Conservation (phyloP, 2,797 vertebrate species). For the Alauda arvensis region DNA sequence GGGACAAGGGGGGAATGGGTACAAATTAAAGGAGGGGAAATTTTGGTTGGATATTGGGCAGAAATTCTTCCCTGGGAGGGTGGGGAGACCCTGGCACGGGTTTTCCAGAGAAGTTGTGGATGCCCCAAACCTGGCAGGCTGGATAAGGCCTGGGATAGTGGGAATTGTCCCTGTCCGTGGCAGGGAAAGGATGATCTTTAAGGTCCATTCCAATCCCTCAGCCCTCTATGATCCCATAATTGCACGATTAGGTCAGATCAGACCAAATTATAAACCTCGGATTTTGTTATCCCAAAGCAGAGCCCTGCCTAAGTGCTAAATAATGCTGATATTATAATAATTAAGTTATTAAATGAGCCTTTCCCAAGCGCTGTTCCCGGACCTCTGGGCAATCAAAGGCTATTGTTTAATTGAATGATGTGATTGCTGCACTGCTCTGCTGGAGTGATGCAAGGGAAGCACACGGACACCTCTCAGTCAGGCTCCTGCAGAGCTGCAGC, state of each 20-base stretch:
- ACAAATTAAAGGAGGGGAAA: too few species aligned
- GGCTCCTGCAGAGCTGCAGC: background rate
- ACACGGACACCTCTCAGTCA: fast-evolving
- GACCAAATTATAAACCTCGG: background rate
- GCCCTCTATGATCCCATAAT: fast-evolving
- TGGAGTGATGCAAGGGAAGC: fast-evolving
- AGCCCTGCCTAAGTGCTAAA: background rate
- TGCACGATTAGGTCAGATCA: fast-evolving
- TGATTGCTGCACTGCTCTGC: background rate
- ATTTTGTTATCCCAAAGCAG: background rate
- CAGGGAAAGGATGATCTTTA: fast-evolving
- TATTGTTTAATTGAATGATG: background rate
- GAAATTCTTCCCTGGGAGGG: background rate
- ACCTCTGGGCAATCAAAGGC: conserved; percentile 3
- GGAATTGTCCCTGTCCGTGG: background rate
- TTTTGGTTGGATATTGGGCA: too few species aligned
- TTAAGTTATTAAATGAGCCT: background rate
- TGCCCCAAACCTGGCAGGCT: background rate
- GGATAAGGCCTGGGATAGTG: background rate
- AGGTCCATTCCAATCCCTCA: background rate
- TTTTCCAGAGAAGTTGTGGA: background rate
- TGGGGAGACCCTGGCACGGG: background rate
- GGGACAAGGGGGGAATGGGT: too few species aligned
- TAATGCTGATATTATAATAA: background rate
- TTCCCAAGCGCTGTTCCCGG: background rate